A percentile compares a stretch with the other conserved stretches of the same genome.
phyloP scores from a whole-genome alignment of 2,888 invertebrate genomes.

The Campoletis raptor region DNA sequence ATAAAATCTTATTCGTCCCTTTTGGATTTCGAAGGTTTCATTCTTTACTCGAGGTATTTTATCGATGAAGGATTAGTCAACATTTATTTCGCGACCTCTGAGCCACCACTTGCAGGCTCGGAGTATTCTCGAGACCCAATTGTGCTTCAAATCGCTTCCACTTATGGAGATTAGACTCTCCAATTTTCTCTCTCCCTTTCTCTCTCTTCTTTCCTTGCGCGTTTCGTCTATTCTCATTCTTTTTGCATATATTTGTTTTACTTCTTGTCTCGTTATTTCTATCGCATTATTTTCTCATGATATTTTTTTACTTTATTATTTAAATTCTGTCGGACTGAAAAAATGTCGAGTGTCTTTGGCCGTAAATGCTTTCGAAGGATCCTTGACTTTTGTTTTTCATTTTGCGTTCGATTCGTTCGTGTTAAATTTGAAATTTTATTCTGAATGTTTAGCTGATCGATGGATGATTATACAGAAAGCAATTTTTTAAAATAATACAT shows the following conservation, averaged over 20 bases:
- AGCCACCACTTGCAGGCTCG: slow-evolving; percentile 12
- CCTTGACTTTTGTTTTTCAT: not conserved
- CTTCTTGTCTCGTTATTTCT: not conserved
- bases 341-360: not conserved
- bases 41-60: not conserved
- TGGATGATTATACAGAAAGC: not conserved
- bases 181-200: not conserved
- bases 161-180: slow-evolving; percentile 46
- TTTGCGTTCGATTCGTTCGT: not conserved
- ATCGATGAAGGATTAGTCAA: slow-evolving; percentile 24
- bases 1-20: not conserved
- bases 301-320: not conserved
- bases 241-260: not conserved
- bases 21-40: slow-evolving; percentile 43
- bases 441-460: not conserved
- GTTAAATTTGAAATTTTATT: not conserved
- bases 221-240: not conserved
- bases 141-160: slow-evolving; percentile 44
- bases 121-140: slow-evolving; percentile 17
- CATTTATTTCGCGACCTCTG: slow-evolving; percentile 40
- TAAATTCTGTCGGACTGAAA: not conserved
- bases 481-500: not conserved
- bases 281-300: too few species aligned
- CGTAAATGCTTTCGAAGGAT: not conserved
- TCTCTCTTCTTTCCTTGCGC: not conserved